Conservation (phyloP, 2,888 invertebrate species). For the Limenitis camilla region DNA sequence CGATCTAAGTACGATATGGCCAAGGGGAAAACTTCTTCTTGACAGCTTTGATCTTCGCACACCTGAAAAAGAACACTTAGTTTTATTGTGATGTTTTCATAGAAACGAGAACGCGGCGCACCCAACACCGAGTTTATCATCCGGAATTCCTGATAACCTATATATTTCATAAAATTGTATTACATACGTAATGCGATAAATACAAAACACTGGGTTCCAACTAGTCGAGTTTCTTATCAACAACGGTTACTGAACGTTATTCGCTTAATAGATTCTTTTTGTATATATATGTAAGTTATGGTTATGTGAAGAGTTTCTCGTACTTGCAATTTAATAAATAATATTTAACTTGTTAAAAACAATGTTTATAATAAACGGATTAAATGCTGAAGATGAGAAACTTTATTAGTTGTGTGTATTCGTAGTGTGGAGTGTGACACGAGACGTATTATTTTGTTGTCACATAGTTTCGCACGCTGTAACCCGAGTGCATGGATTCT, state of each 20-base stretch:
- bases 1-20: slow-evolving; percentile 96
- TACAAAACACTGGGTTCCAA: slow-evolving; percentile 54
- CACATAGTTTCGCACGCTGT: slow-evolving; percentile 63
- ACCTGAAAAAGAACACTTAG: slow-evolving; percentile 76
- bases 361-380: slow-evolving; percentile 21
- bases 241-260: slow-evolving; percentile 26
- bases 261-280: slow-evolving; percentile 18
- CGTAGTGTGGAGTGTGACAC: slow-evolving; percentile 33
- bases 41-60: slow-evolving; percentile 93
- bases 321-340: no score
- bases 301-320: not conserved
- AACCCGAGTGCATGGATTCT: slow-evolving; percentile 45
- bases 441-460: slow-evolving; percentile 32
- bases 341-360: no score
- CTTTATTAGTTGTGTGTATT: slow-evolving; percentile 26
- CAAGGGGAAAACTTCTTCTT: slow-evolving; percentile 94
- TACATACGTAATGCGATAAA: slow-evolving; percentile 60
- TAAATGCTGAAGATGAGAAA: slow-evolving; percentile 26
- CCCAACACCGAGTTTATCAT: slow-evolving; percentile 54
- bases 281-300: not conserved
- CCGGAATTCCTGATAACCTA: slow-evolving; percentile 70
- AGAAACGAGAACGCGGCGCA: slow-evolving; percentile 30
- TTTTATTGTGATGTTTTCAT: not conserved
- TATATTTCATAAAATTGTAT: slow-evolving; percentile 56
- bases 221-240: slow-evolving; percentile 34